Percentiles rank a stretch among this genome's conserved stretches.
phyloP scores from a whole-genome alignment of 2,888 invertebrate species.

The Miltochrista miniata region DNA sequence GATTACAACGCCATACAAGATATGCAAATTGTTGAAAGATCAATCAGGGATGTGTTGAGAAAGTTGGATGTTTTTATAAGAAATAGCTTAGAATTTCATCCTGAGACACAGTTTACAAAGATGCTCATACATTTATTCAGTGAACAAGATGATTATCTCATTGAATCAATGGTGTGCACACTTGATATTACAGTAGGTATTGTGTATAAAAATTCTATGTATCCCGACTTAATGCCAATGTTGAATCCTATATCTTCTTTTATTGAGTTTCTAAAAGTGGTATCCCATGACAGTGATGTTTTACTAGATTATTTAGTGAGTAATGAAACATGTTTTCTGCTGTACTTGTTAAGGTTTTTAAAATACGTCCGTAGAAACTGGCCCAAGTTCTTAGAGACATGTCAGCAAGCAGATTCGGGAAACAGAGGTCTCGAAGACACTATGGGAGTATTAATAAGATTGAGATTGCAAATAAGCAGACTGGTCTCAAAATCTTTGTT shows the following conservation, averaged over 20 bases:
- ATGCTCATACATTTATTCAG: constrained; percentile 94
- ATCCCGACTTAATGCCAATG: constrained; percentile 91
- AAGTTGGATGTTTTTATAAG: constrained; percentile 93
- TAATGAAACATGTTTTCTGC: constrained; percentile 94
- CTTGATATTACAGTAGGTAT: constrained; percentile 94
- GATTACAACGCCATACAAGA: constrained; percentile 94
- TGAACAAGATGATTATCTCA: constrained; percentile 95
- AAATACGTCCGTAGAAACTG: constrained; percentile 93
- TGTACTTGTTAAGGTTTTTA: constrained; percentile 92
- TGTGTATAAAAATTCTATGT: constrained; percentile 91
- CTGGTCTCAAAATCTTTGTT: constrained; percentile 92
- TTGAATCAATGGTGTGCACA: constrained; percentile 96
- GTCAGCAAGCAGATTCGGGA: constrained; percentile 85
- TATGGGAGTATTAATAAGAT: constrained; percentile 91
- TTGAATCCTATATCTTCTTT: constrained; percentile 94
- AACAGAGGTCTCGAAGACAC: constrained; percentile 88
- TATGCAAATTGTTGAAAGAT: constrained; percentile 93
- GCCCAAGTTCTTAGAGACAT: constrained; percentile 91
- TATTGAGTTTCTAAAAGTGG: constrained; percentile 92
- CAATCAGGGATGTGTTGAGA: constrained; percentile 91
- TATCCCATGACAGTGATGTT: constrained; percentile 91
- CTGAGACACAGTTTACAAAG: constrained; percentile 93
- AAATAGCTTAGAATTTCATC: constrained; percentile 91
- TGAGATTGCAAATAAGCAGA: constrained; percentile 91
- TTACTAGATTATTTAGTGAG: constrained; percentile 93